Base-by-base conservation (phyloP, 2,113 vertebrate genomes). In the Thalassoma bifasciatum region DNA sequence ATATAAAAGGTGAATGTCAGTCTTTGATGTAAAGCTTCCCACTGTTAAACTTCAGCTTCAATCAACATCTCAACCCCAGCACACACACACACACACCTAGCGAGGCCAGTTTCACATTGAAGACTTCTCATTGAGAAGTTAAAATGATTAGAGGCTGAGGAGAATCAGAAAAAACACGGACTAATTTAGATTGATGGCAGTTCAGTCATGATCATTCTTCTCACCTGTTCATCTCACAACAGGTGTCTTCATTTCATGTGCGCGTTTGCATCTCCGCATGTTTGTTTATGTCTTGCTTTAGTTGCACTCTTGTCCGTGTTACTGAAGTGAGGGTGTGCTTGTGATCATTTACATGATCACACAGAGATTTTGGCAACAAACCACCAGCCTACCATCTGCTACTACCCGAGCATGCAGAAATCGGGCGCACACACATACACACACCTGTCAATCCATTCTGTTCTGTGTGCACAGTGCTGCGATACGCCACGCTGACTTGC, bases 21-120 rank as follows among this genome's bases (percentile, higher is more conserved):
- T 76, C 88, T 91, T 91, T 92, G 88, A 92, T 89, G 85, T 83
- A 78, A 87, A 85, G 85, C 85, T 82, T 90, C 89, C 90, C 85
- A 84, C 88, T 91, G 88, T 76, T 90, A 66, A 83, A 87, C 86
- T 87, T 91, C 86, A 83, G 81, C 89, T 86, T 92, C 88, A 92
- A 91, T 92, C 85, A 87, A 47, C 75, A 77, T 85, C 80, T 79
- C 54, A 47, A 75, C 78, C 56, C 70, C 23, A 66, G 70, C 50
- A 67, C 68, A 51, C 60, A 34, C 69, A 59, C 71, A 68, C 26
- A 37, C 66, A 38, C 68, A 34, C 81, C 72, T 69, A 62, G 68
- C 51, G 24, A 52, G 69, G 57, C 72, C 77, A 44, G 77, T 83
- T 86, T 81, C 71, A 84, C 54, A 69, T 79, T 84, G 79, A 79